phyloP scores from a whole-genome alignment of 2,888 invertebrate species.

The Brachypalpus laphriformis region DNA sequence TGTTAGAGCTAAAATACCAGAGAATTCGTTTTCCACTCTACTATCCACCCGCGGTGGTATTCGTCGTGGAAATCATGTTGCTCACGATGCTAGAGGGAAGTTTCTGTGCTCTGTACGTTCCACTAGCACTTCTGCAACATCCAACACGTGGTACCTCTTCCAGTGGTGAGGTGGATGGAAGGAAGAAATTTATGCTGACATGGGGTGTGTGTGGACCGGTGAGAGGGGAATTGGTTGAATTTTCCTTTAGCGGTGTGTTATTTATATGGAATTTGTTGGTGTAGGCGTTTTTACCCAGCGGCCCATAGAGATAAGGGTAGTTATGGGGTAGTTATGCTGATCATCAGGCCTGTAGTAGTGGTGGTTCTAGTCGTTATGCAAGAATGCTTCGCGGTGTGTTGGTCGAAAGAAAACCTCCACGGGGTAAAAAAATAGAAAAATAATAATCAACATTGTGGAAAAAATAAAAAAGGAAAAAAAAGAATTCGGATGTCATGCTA shows the following conservation, averaged over 20 bases:
- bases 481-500: conserved; percentile 65
- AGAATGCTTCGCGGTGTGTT: conserved; percentile 29
- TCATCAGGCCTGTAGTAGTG: conserved; percentile 18
- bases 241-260: conserved; percentile 13
- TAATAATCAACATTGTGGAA: conserved; percentile 56
- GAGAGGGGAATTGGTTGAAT: no score
- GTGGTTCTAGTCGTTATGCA: conserved; percentile 22
- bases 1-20: conserved; percentile 49
- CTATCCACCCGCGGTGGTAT: conserved; percentile 5
- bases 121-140: conserved; percentile 46
- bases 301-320: conserved; percentile 56
- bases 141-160: conserved; percentile 62
- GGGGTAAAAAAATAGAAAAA: conserved; percentile 49
- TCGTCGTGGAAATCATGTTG: conserved; percentile 42
- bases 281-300: conserved; percentile 26
- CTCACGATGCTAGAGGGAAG: conserved; percentile 28
- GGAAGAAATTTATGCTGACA: neutral
- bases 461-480: conserved; percentile 6
- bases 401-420: neutral
- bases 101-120: conserved; percentile 22
- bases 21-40: conserved; percentile 34
- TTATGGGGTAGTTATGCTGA: conserved; percentile 48
- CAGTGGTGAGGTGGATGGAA: conserved; percentile 6
- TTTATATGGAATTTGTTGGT: conserved; percentile 33
- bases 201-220: neutral